Conservation (phyloP, 2,113 vertebrate species). For the Oceanites oceanicus region DNA sequence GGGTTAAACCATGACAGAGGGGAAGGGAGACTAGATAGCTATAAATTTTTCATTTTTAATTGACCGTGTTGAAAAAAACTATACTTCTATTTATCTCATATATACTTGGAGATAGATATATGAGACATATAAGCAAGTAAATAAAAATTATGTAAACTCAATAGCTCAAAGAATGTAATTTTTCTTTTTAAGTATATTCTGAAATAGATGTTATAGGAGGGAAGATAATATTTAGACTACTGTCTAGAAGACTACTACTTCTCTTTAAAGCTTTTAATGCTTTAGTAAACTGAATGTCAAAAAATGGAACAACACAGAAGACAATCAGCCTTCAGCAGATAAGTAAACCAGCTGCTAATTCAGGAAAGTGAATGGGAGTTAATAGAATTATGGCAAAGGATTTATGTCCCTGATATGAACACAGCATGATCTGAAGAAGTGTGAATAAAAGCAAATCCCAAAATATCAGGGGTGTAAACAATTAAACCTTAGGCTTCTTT, state of each 20-base stretch:
- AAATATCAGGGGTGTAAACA: background rate
- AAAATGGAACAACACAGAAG: background rate
- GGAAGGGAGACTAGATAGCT: background rate
- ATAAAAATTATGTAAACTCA: background rate
- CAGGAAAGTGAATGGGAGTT: background rate
- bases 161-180: background rate
- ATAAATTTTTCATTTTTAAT: background rate
- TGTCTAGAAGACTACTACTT: background rate
- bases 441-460: background rate
- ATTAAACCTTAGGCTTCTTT: background rate
- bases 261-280: background rate
- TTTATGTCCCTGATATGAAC: background rate
- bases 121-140: background rate
- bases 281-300: background rate
- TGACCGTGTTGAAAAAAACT: rapidly evolving
- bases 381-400: background rate
- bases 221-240: background rate
- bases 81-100: background rate
- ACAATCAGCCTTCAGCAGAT: background rate
- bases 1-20: too few species aligned
- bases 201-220: background rate
- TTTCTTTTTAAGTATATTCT: background rate
- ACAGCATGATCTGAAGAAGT: background rate
- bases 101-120: background rate
- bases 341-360: background rate